Evolutionary conservation across 2,797 vertebrate species (phyloP).

Genomic region (Heteromormyrus szaboi): DNA sequence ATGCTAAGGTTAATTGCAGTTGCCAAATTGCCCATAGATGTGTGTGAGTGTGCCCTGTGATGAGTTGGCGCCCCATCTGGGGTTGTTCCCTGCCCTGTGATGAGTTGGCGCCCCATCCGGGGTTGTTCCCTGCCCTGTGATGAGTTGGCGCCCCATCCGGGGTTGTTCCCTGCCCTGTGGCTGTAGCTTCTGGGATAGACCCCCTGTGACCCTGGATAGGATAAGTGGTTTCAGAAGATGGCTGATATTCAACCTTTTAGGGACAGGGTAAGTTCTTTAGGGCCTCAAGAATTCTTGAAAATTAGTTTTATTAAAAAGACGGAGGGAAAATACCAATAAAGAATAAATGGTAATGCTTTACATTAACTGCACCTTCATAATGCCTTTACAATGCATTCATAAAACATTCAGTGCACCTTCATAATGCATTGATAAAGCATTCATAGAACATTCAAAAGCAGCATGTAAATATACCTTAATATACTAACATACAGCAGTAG

Average conservation of each 20-base stretch:
- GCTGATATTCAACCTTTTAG: not conserved
- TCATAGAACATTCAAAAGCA: not conserved
- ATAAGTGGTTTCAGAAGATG: not conserved
- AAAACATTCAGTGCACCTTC: not conserved
- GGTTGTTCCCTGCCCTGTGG: not conserved
- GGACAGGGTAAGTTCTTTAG: not conserved
- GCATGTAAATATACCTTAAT: not conserved
- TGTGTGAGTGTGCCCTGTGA: not conserved
- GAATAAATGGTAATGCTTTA: not conserved
- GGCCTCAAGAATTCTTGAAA: not conserved
- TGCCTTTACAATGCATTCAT: not conserved
- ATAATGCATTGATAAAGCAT: not conserved
- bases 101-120: too few relatives aligned
- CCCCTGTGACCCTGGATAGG: not conserved
- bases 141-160: too few relatives aligned
- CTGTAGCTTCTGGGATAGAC: not conserved
- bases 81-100: too few relatives aligned
- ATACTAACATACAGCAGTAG: not conserved
- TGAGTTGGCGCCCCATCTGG: too few relatives aligned
- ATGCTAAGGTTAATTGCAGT: not conserved
- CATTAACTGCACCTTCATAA: not conserved
- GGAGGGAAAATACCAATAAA: not conserved
- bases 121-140: too few relatives aligned
- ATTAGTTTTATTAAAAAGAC: not conserved
- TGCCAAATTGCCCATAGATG: not conserved